Evolutionary conservation across 2,797 vertebrate species (phyloP), one percentile per base, ranked within the genome.

Genomic region (Vireo griseus): DNA sequence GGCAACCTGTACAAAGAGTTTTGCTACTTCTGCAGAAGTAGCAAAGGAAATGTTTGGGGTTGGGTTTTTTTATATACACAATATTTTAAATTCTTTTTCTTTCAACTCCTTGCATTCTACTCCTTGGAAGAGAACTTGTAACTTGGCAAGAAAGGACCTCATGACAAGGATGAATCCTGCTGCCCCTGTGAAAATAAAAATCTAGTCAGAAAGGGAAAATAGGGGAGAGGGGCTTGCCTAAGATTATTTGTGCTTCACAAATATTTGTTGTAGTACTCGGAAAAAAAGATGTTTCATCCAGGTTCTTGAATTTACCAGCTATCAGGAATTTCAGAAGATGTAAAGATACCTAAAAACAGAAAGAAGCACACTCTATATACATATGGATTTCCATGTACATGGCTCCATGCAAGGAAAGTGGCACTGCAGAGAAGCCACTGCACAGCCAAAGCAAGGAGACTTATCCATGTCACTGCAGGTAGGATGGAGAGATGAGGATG

Each of bases 301-400:
- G 24, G 51, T 57, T 73, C 29, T 65, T 31, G 17, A 88, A 75
- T 72, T 75, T 75, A 61, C 28, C 44, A 81, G 14, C 40, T 71
- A 48, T 31, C 15, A n/a, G 40, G 11, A 54, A 57, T 40, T 88
- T 67, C 29, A 79, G 54, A 76, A 65, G 26, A 79, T 17, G 8
- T 44, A 50, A 94, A 69, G 19, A 52, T 14, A 58, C 24, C 9
- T 52, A 13, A 71, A 81, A 67, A 37, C 13, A 72, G 26, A 66
- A 73, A 26, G 25, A 48, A 86, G 21, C 28, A 71, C 1, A 1
- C 24, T 57, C 28, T 13, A 10, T 16, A 57, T 15, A 61, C 1
- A 11, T 6, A 40, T 0, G 0, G 42, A 61, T 69, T 68, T 69
- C 29, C 18, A 8, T 3, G 21, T 20, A 25, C 11, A 6, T 4